Percentiles rank a stretch among this genome's conserved stretches.
Evolutionary conservation across 2,888 invertebrate species (phyloP).

Genomic region (Catocala sponsa): DNA sequence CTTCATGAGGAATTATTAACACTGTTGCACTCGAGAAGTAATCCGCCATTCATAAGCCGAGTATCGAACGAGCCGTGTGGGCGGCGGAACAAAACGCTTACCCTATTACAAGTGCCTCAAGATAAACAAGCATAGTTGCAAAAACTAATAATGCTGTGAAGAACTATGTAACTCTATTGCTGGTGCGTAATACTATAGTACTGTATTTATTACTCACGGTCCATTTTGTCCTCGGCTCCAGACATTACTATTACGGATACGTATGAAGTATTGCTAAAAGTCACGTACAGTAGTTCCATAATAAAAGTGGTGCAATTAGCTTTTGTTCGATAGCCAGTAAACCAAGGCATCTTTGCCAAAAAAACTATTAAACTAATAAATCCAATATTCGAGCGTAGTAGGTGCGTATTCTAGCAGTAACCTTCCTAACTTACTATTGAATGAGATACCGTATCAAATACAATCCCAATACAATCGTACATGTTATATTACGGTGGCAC

Average conservation of each 20-base stretch:
- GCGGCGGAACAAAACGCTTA: slow-evolving; percentile 50
- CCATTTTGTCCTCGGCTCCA: slow-evolving; percentile 8
- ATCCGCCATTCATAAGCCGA: slow-evolving; percentile 54
- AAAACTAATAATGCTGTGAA: slow-evolving; percentile 25
- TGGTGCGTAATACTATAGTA: slow-evolving; percentile 13
- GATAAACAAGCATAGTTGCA: slow-evolving; percentile 35
- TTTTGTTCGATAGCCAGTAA: too few species aligned
- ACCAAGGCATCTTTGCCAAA: too few species aligned
- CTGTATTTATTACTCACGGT: slow-evolving; percentile 9
- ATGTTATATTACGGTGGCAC: slow-evolving; percentile 20
- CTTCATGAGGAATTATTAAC: slow-evolving; percentile 62
- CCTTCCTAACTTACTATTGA: too few species aligned
- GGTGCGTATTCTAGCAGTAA: too few species aligned
- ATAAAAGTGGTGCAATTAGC: not conserved
- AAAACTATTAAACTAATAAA: too few species aligned
- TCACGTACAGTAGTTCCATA: slow-evolving; percentile 10
- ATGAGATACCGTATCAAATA: not conserved
- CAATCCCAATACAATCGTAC: not conserved
- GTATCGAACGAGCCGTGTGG: slow-evolving; percentile 46
- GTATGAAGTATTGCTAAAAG: slow-evolving; percentile 11
- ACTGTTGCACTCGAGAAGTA: slow-evolving; percentile 44
- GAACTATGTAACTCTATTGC: slow-evolving; percentile 16
- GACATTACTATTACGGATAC: slow-evolving; percentile 1
- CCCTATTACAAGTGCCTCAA: slow-evolving; percentile 32
- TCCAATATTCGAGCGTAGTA: too few species aligned